These are phyloP conservation scores for Calameuta pallipes DNA, from an alignment of 2,888 invertebrate genomes.

Conservation along the genomic window DNA sequence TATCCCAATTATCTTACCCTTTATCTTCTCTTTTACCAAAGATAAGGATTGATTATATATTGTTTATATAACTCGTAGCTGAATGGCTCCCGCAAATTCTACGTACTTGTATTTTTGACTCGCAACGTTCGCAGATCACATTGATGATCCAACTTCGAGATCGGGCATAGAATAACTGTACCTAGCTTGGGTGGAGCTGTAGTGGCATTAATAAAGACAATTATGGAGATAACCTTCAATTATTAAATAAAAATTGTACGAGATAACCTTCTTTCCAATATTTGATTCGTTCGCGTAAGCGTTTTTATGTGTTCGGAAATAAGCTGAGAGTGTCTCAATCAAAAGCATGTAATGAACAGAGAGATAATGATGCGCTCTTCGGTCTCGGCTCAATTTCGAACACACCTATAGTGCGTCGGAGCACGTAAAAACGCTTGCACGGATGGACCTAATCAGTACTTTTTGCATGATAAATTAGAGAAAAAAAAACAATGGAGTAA, in stretches of 20 bases:
- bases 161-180: constrained; percentile 40
- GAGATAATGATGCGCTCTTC: too few species aligned
- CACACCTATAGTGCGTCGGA: too few species aligned
- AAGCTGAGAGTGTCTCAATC: too few species aligned
- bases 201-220: constrained; percentile 54
- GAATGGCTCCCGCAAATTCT: constrained; percentile 32
- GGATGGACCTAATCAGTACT: neutral
- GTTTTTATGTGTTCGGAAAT: too few species aligned
- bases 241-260: neutral
- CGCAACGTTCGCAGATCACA: neutral
- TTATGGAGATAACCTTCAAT: neutral
- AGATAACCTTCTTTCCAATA: neutral
- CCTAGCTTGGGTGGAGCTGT: constrained; percentile 52
- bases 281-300: too few species aligned
- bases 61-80: constrained; percentile 47
- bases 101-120: constrained; percentile 24
- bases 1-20: neutral
- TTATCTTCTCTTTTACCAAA: constrained; percentile 49
- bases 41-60: constrained; percentile 44
- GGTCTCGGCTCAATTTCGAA: too few species aligned
- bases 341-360: too few species aligned
- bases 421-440: too few species aligned
- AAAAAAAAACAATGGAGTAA: neutral
- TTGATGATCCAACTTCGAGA: neutral
- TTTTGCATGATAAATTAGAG: neutral